These are phyloP conservation scores for Prietella phreatophila DNA, from an alignment of 2,113 vertebrate species.

Conservation along the genomic window DNA sequence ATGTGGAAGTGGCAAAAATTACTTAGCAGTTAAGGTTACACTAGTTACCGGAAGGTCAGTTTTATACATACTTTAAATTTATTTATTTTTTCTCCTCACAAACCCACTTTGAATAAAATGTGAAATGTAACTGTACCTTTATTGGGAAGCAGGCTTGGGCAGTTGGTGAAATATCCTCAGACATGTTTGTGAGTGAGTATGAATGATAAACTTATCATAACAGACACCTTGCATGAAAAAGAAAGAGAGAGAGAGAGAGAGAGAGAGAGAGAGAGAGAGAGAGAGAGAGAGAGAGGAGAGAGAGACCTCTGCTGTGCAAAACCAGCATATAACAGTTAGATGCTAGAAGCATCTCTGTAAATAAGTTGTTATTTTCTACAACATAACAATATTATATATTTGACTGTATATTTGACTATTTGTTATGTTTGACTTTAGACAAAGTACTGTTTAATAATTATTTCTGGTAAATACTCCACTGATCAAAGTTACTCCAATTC, in stretches of 20 bases:
- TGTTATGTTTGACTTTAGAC: not conserved
- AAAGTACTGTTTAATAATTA: not conserved
- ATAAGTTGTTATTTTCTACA: not conserved
- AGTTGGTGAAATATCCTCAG: not conserved
- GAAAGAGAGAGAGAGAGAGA: no score
- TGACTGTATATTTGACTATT: no score
- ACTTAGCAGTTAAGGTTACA: not conserved
- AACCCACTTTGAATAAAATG: not conserved
- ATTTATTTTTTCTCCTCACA: not conserved
- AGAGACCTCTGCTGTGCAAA: not conserved
- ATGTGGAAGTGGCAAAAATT: not conserved
- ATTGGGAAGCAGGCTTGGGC: not conserved
- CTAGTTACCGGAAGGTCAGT: not conserved
- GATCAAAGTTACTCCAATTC: not conserved
- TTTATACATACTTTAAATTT: not conserved
- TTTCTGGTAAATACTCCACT: not conserved
- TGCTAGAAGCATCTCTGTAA: not conserved
- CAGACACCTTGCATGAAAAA: not conserved
- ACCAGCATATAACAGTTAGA: not conserved
- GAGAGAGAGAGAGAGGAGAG: no score
- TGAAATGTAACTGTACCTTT: not conserved
- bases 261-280: no score
- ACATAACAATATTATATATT: no score
- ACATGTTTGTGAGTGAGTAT: not conserved
- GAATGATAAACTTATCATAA: not conserved